Evolutionary conservation across 2,888 invertebrate genomes (phyloP), one percentile per base, ranked within the genome.

Genomic region (Ophonus ardosiacus): DNA sequence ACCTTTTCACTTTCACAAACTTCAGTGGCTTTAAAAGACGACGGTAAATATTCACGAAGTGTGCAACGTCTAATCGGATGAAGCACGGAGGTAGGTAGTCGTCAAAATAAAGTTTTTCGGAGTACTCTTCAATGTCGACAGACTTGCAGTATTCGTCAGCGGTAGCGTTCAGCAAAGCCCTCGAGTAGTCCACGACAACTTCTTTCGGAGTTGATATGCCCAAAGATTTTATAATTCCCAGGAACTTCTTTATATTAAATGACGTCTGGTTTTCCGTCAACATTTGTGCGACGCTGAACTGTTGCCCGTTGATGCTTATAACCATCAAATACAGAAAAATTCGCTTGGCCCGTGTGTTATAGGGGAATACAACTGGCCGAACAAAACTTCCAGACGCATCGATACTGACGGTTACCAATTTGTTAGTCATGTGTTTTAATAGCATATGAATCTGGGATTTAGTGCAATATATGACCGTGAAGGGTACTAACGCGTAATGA

Each of bases 321-420:
- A n/a, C n/a, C n/a, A n/a, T n/a, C n/a, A n/a, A n/a, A n/a, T n/a
- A n/a, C n/a, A n/a, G n/a, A n/a, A n/a, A n/a, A n/a, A n/a, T n/a
- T n/a, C n/a, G n/a, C n/a, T n/a, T n/a, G n/a, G n/a, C n/a, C n/a
- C n/a, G n/a, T n/a, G n/a, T n/a, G n/a, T n/a, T n/a, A n/a, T n/a
- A n/a, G n/a, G n/a, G n/a, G n/a, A n/a, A n/a, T n/a, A n/a, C n/a
- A 71, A 63, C 24, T 7, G 18, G 65, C 5, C 13, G 4, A 5
- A 63, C 65, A 63, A 63, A 17, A 63, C 65, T 63, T 13, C 65
- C 65, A 63, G 65, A 63, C 6, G 65, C 65, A 63, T 63, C 65
- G 7, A 63, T 63, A 63, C 21, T 63, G 65, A 63, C 18, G 4
- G 65, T 63, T 7, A 63, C 65, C 24, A 63, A 7, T 8, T 63